Base-by-base conservation (phyloP, 2,797 vertebrate genomes). In the Corythornis leucogaster region DNA sequence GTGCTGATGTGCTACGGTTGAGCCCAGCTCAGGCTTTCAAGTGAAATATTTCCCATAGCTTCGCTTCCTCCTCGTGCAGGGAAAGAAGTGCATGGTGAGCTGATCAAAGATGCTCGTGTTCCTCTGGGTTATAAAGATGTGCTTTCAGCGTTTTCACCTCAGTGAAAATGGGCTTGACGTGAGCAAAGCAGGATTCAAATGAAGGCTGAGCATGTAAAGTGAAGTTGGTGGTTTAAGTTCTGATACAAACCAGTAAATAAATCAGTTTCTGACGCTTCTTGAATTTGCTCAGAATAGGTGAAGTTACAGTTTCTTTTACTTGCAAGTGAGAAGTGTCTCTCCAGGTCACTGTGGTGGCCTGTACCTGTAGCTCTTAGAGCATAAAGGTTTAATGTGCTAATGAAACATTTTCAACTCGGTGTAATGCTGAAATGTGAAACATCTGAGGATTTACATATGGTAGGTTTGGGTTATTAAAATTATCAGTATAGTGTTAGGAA, bases 21-120 rank as follows among this genome's bases (percentile, higher is more conserved):
- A 45, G 64, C 0, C 0, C 0, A 1, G 30, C 16, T 51, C 18
- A 31, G 55, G 30, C 10, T 46, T 45, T 31, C 3, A 24, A 59
- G 22, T 67, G 31, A 71, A 42, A 46, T 31, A 26, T 10, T 80
- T 74, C 25, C 3, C 6, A 1, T 19, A 9, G 46, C 22, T 92
- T 63, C 58, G 15, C 26, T 71, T 54, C 28, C 24, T 66, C 1
- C 8, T 67, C 2, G 2, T 43, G 28, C 9, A 0, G 43, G n/a
- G 28, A 31, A 43, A 57, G 58, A 73, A 79, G 8, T 15, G 30
- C 14, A 3, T 8, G 42, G 50, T 24, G 13, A 28, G 58, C 24
- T 4, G 54, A 40, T 75, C 16, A 71, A 28, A 26, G 19, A 12
- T 15, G 69, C 53, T 51, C 10, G 22, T 9, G 18, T 64, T 74